Percentiles rank a stretch among this genome's conserved stretches.
Evolutionary conservation across 2,113 vertebrate species (phyloP).

Genomic region (Malurus elegans): DNA sequence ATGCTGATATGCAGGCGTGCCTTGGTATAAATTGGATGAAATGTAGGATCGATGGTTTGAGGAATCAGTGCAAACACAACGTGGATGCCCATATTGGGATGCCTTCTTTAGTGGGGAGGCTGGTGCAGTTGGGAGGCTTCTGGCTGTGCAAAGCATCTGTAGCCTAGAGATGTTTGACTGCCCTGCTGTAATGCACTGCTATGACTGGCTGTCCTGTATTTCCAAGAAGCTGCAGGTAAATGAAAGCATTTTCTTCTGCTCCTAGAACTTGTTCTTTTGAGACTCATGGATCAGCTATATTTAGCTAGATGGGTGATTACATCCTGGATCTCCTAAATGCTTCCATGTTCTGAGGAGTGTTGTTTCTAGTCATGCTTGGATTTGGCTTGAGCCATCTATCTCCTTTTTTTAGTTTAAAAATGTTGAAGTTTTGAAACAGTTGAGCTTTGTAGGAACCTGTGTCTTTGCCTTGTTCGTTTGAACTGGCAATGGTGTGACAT

Average conservation of each 20-base stretch:
- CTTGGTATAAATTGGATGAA: background rate
- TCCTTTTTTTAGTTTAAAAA: background rate
- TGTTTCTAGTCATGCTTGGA: background rate
- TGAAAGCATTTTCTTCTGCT: background rate
- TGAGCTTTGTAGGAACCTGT: background rate
- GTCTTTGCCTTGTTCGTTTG: background rate
- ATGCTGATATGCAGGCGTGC: no score
- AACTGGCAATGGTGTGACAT: background rate
- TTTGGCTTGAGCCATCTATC: background rate
- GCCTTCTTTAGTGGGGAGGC: background rate
- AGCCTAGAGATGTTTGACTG: background rate
- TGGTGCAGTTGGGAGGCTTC: background rate
- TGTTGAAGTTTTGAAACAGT: background rate
- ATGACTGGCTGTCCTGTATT: background rate
- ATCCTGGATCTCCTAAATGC: background rate
- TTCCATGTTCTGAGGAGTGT: background rate
- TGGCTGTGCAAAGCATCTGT: background rate
- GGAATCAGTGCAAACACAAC: background rate
- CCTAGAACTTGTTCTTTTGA: background rate
- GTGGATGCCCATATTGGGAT: accelerated
- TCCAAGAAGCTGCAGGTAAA: background rate
- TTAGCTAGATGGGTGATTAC: background rate
- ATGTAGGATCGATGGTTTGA: background rate
- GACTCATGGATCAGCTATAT: background rate
- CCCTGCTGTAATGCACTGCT: background rate